Base-by-base conservation (phyloP, 2,797 vertebrate species). In the Salarias fasciatus region DNA sequence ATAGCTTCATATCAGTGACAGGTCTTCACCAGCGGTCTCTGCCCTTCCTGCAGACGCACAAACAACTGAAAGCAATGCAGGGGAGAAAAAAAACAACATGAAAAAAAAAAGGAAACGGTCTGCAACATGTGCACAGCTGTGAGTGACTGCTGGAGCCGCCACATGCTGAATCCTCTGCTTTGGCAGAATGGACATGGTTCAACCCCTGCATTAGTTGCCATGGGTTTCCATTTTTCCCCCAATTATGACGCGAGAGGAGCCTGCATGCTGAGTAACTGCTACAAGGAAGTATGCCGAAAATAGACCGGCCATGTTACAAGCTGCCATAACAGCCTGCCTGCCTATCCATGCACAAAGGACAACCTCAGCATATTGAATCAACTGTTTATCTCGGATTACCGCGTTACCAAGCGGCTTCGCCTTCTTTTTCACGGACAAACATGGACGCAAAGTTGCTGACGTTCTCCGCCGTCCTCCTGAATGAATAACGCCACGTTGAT, bases 161-260 rank as follows among this genome's bases (percentile, higher is more conserved):
- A 87, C 81, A 76, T 72, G 83, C 73, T 69, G 81, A 75, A 84
- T 66, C 70, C 63, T 73, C 61, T 65, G 80, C 74, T 47, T 73
- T 59, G 54, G 59, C 63, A 76, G 72, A 77, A 77, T 33, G 83
- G 87, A 85, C 84, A 69, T 82, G 68, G 66, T 86, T 86, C 76
- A 85, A 85, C 75, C 85, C 69, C 80, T 89, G 80, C 85, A 88
- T 91, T 91, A 87, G 90, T 93, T 92, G 87, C 91, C 90, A 93
- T 91, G 85, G 90, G 73, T 89, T 91, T 90, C 88, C 77, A 75
- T 77, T 81, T n/a, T n/a, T 71, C 58, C 74, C 71, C 75, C 87
- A 90, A 88, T 90, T 86, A 83, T 91, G 90, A 92, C 85, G 85
- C 64, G 69, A 83, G 82, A 87, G 80, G 70, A 87, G 79, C 81